Base-by-base conservation (phyloP, 2,888 invertebrate genomes). In the Ditula angustiorana region DNA sequence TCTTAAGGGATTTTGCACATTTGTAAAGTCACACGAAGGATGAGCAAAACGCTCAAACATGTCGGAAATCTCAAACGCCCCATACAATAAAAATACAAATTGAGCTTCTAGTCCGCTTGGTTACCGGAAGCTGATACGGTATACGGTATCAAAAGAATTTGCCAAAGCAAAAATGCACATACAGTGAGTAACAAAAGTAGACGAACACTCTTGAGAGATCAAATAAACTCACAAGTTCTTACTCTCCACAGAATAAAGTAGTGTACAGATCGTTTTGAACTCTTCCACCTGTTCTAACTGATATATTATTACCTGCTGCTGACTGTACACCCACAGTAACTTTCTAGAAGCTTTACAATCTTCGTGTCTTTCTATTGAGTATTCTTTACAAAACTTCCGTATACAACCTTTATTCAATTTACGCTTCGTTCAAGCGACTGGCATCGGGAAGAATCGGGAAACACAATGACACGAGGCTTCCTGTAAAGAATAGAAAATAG, bases 381-480 rank as follows among this genome's bases (percentile, higher is more conserved):
- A 19, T 19, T 41, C 41, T 41, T 41, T 41, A 41, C 41, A 41
- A 3, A 7, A 41, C 16, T 41, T 41, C 19, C 19, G 10, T 41
- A 41, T 19, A 41, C 41, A 41, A 41, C 16, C 41, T 19, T 41
- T 41, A 41, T 41, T 41, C 8, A 41, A 41, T 41, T 41, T 19
- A 41, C 19, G n/a, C n/a, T n/a, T n/a, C 41, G 35, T 37, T 10
- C 41, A 19, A 41, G 41, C 8, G 19, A 41, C 41, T 19, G 7
- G 35, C 35, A 37, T 16, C 35, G 35, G 16, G 35, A 16, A 37
- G 16, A n/a, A 37, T 11, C 16, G 13, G 35, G 13, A 2, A 33
- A 37, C 35, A 37, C 35, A 37, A 37, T 37, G 33, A 33, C n/a
- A n/a, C n/a, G n/a, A n/a, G 4, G 35, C 13, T 37, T 13, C 19